Conservation (phyloP, 2,888 invertebrate genomes). For the Tanypteryx hageni region DNA sequence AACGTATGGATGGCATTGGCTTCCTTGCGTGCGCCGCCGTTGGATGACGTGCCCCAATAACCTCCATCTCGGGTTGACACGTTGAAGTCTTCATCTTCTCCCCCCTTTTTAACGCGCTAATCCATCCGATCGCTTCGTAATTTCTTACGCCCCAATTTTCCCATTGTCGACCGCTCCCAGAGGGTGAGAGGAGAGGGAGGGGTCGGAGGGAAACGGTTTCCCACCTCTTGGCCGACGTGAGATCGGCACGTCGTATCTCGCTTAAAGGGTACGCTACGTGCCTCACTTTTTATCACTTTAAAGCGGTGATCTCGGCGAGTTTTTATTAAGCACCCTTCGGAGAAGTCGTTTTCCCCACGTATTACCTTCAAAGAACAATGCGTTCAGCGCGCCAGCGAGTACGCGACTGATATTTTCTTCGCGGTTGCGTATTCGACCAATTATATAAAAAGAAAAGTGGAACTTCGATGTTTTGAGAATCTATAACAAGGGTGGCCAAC, state of each 20-base stretch:
- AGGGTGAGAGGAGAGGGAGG: neutral
- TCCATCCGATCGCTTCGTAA: slow-evolving; percentile 3
- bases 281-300: neutral
- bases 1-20: neutral
- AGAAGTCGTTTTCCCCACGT: neutral
- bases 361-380: too few species aligned
- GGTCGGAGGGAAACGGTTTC: neutral
- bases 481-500: too few species aligned
- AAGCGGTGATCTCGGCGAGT: neutral
- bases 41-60: slow-evolving; percentile 15
- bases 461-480: too few species aligned
- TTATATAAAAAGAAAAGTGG: too few species aligned
- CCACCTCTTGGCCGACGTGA: neutral
- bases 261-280: neutral
- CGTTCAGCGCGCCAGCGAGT: too few species aligned
- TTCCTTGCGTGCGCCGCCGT: slow-evolving; percentile 25
- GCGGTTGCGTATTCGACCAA: too few species aligned
- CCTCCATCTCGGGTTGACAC: neutral
- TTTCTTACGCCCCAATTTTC: slow-evolving; percentile 26
- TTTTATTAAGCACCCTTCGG: neutral
- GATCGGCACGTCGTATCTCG: neutral
- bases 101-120: neutral
- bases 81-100: too few species aligned
- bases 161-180: neutral
- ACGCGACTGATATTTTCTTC: too few species aligned